Percentiles rank a stretch among this genome's conserved stretches.
Conservation (phyloP, 2,888 invertebrate genomes). For the Desoria tigrina region DNA sequence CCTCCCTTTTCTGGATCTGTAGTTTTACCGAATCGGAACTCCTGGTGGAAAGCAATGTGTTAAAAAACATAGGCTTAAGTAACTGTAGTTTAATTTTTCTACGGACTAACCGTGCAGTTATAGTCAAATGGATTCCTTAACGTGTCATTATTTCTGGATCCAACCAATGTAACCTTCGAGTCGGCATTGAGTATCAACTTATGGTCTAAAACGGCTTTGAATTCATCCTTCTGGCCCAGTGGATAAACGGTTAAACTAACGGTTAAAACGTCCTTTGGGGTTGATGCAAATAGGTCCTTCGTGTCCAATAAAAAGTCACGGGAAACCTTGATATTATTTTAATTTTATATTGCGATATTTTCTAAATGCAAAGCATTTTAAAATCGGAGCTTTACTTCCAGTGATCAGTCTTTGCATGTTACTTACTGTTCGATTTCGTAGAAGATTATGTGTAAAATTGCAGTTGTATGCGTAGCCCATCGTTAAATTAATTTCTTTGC, state of each 20-base stretch:
- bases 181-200: neutral
- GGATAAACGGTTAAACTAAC: neutral
- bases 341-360: too few relatives aligned
- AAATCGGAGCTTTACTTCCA: too few relatives aligned
- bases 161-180: neutral
- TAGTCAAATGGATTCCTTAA: neutral
- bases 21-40: too few relatives aligned
- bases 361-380: too few relatives aligned
- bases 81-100: too few relatives aligned
- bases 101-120: neutral
- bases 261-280: neutral
- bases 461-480: conserved; percentile 9
- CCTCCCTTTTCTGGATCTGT: too few relatives aligned
- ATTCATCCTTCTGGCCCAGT: neutral
- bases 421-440: neutral
- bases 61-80: too few relatives aligned
- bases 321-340: neutral
- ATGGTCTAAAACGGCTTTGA: neutral
- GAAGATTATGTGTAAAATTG: neutral
- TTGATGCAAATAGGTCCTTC: neutral
- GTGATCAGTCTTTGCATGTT: too few relatives aligned
- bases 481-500: neutral
- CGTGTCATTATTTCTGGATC: neutral
- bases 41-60: too few relatives aligned
- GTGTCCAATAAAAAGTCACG: neutral